A percentile compares a stretch with the other conserved stretches of the same genome.
Conservation (phyloP, 2,113 vertebrate genomes). For the Gallinago media region DNA sequence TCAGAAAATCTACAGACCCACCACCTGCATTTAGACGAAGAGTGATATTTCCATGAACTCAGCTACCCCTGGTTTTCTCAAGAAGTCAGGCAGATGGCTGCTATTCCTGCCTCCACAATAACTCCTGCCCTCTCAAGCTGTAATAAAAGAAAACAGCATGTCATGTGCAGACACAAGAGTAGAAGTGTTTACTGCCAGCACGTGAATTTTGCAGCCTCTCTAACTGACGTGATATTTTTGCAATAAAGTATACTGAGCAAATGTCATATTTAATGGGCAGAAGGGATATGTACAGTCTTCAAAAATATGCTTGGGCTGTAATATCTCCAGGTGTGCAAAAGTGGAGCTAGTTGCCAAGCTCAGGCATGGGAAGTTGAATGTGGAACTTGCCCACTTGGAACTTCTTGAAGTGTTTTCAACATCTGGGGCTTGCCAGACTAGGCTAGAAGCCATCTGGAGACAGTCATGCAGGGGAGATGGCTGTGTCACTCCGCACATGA, state of each 20-base stretch:
- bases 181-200: not conserved
- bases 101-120: not conserved
- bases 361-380: rapidly evolving
- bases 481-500: not conserved
- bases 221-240: not conserved
- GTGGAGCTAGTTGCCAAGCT: not conserved
- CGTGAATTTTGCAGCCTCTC: not conserved
- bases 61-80: not conserved
- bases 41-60: not conserved
- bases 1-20: not conserved
- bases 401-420: not conserved
- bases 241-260: constrained; percentile 50
- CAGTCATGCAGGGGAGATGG: not conserved
- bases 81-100: not conserved
- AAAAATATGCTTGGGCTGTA: not conserved
- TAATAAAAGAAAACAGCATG: not conserved
- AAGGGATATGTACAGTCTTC: not conserved
- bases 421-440: not conserved
- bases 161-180: not conserved
- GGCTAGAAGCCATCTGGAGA: rapidly evolving
- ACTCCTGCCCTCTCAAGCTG: not conserved
- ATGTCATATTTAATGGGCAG: not conserved
- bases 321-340: not conserved
- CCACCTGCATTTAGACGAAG: rapidly evolving
- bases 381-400: not conserved